Evolutionary conservation across 2,888 invertebrate genomes (phyloP), one percentile per base, ranked within the genome.

Genomic region (Tetramorium bicarinatum): DNA sequence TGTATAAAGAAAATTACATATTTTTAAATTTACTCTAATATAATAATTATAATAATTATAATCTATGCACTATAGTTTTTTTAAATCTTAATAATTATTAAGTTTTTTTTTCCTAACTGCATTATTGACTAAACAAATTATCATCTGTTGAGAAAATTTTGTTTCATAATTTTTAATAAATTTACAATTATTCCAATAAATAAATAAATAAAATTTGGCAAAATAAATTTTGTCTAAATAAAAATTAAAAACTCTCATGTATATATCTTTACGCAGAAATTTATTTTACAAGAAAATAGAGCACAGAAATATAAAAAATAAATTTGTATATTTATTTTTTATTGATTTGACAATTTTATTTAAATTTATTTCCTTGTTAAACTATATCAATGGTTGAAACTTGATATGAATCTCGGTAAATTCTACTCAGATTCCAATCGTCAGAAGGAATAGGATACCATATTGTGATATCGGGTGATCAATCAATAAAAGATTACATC

Each of bases 61-160:
- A 25, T 72, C 3, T 15, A 34, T 13, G 18, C 25, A 47, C 13
- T 11, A 1, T 38, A 9, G 9, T 59, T 11, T 62, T 49, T 34
- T 34, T 15, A 18, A 62, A 75, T 38, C 3, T 49, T 34, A 61
- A 74, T 59, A 29, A 7, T 41, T 11, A 18, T 49, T 59, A 29
- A 1, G 21, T 2, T 8, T 8, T 15, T 75, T 34, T 52, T 13
- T 67, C 3, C 25, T 41, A 74, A 41, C 44, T 72, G 15, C 34
- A 25, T 72, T 72, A 41, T 71, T 71, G 69, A 71, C 21, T 41
- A 59, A 72, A 72, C 72, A 18, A 3, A 8, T 74, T 74, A 74
- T 74, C 74, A 74, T 44, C 44, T 8, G 44, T 74, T n/a, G 74
- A 74, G n/a, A 41, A 72, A 41, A 25, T 72, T 11, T 56, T 0